A percentile compares a stretch with the other conserved stretches of the same genome.
phyloP scores from a whole-genome alignment of 1,140 invertebrate species.

The Polyergus mexicanus region DNA sequence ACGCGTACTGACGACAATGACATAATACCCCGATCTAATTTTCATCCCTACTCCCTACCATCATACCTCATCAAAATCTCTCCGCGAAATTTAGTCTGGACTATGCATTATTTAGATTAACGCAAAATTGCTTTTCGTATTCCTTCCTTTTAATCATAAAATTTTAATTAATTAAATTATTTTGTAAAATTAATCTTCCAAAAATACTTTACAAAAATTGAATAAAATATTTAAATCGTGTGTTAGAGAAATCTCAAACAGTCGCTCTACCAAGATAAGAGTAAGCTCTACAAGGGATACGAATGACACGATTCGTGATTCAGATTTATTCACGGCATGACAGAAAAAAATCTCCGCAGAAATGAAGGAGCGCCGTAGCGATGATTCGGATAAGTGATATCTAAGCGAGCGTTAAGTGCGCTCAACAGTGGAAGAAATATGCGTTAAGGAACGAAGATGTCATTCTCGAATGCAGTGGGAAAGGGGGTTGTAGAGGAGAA shows the following conservation, averaged over 20 bases:
- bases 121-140: background rate
- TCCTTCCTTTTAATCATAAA: background rate
- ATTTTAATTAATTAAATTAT: background rate
- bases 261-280: background rate
- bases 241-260: background rate
- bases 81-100: background rate
- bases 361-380: background rate
- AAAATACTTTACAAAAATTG: background rate
- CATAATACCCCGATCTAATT: conserved; percentile 20
- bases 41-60: conserved; percentile 9
- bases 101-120: conserved; percentile 17
- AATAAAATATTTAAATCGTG: background rate
- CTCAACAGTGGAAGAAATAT: conserved; percentile 50
- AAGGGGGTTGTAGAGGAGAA: background rate
- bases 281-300: background rate
- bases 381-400: conserved; percentile 64
- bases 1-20: conserved; percentile 37
- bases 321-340: background rate
- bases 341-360: conserved; percentile 31
- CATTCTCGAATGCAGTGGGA: conserved; percentile 55
- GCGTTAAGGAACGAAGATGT: conserved; percentile 51
- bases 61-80: conserved; percentile 50
- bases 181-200: background rate
- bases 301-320: background rate
- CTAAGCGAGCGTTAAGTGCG: conserved; percentile 63